These are phyloP conservation scores for Periophthalmodon schlosseri DNA, from an alignment of 2,113 vertebrate genomes.

Conservation along the genomic window DNA sequence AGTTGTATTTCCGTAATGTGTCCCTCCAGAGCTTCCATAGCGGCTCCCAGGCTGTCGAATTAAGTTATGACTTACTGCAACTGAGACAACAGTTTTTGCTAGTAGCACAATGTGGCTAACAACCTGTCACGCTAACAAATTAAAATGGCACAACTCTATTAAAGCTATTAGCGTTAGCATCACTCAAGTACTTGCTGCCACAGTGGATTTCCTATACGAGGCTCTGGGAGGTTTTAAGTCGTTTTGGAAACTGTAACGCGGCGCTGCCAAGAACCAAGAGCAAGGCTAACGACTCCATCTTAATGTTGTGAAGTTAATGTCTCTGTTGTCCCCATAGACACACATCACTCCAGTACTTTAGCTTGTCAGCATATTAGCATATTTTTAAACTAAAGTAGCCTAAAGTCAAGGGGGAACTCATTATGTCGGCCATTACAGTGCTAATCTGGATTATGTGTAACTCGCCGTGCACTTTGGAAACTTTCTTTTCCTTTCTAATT, in stretches of 20 bases:
- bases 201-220: constrained; percentile 6
- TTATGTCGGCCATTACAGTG: constrained; percentile 15
- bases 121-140: not conserved
- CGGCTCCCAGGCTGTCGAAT: not conserved
- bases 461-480: constrained; percentile 1
- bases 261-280: not conserved
- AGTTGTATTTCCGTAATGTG: not conserved
- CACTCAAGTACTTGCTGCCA: not conserved
- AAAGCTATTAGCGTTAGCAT: not conserved
- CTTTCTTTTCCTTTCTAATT: constrained; percentile 1
- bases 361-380: constrained; percentile 4
- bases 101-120: not conserved
- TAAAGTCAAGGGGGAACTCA: not conserved
- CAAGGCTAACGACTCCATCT: constrained; percentile 16
- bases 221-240: not conserved
- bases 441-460: constrained; percentile 10
- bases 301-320: not conserved
- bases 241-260: constrained; percentile 21
- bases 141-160: not conserved
- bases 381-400: not conserved
- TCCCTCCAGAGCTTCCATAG: not conserved
- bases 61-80: not conserved
- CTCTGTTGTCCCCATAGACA: not conserved
- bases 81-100: not conserved
- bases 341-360: constrained; percentile 5